Base-by-base conservation (phyloP, 1,140 invertebrate species). In the Drosophila bocqueti region DNA sequence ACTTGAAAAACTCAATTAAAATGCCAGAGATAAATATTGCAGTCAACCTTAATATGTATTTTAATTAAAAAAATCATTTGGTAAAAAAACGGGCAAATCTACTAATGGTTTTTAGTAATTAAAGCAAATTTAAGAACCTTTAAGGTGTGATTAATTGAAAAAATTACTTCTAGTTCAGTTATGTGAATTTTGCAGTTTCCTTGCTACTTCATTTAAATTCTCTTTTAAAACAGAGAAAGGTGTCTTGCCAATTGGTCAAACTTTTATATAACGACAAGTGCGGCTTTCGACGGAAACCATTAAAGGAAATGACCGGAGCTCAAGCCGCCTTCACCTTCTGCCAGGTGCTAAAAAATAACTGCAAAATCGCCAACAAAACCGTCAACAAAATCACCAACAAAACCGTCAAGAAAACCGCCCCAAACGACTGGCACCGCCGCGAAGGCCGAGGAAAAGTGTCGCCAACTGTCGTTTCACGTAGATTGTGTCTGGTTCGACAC, bases 381-480 rank as follows among this genome's bases (percentile, higher is more conserved):
- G n/a, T 18, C 49, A 52, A 52, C 49, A 52, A 55, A 45, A 45
- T n/a, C 38, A 34, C 42, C 57, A 47, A 13, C 18, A 73, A 76
- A 71, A 65, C 45, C 46, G 24, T 26, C 46, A 16, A 47, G 7
- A 16, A 46, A 49, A 26, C 46, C 24, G 16, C 45, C 62, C 26
- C 62, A 64, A 67, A 40, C 42, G 26, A 68, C 42, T 55, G 34
- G 52, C 54, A 43, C 29, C 45, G 52, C 34, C 10, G 24, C 61
- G 46, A 68, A 74, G 66, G 60, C 66, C 72, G 59, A 45, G 67
- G 40, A 76, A 83, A 83, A 76, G 64, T 69, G 61, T 83, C 55
- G 65, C 52, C 62, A 46, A 52, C 52, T 59, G 38, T 36, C 34
- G 21, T 24, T 40, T 55, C 52, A 24, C 34, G 52, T 55, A 40